Percentiles rank a stretch among this genome's conserved stretches.
Conservation (phyloP, 2,113 vertebrate genomes). For the Oceanites oceanicus region DNA sequence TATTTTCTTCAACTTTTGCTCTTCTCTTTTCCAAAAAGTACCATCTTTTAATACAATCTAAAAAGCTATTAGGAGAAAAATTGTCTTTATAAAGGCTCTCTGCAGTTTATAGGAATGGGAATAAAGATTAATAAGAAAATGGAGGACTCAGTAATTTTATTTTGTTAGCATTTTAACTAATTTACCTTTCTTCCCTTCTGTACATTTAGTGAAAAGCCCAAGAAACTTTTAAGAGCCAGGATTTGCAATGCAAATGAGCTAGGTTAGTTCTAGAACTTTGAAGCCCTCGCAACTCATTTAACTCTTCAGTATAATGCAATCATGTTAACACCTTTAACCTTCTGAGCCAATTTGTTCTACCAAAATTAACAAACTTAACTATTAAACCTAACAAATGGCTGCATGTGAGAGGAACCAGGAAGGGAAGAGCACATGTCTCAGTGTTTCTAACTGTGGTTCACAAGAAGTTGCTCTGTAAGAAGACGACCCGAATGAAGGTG, state of each 20-base stretch:
- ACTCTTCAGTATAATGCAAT: not conserved
- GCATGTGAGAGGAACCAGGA: not conserved
- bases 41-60: not conserved
- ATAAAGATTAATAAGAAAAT: not conserved
- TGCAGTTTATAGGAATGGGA: not conserved
- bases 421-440: not conserved
- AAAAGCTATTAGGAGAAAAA: not conserved
- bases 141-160: not conserved
- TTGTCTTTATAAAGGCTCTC: not conserved
- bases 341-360: not conserved
- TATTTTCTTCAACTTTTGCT: not conserved
- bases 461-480: not conserved
- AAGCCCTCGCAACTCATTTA: fast-evolving
- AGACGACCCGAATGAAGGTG: not conserved
- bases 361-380: not conserved
- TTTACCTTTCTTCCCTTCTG: not conserved
- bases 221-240: not conserved
- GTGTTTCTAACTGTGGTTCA: not conserved
- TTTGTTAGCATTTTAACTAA: not conserved
- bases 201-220: not conserved
- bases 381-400: not conserved
- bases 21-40: not conserved
- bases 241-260: not conserved
- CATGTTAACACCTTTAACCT: not conserved
- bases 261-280: not conserved